Conservation (phyloP, 2,113 vertebrate species). For the Brachyhypopomus occidentalis region DNA sequence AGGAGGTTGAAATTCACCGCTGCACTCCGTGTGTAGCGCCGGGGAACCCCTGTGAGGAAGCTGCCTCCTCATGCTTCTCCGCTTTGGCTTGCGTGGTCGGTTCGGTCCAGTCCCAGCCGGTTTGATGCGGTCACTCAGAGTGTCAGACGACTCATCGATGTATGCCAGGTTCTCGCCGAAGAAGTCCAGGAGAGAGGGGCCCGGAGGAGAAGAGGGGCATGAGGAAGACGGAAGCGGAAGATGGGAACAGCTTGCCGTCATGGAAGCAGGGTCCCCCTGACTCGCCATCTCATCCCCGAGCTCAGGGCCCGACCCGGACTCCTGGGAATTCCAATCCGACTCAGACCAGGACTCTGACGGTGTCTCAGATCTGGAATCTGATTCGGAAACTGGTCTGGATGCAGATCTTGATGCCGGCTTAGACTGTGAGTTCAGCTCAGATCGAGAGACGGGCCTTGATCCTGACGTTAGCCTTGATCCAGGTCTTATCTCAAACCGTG, state of each 20-base stretch:
- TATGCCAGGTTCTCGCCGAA: slow-evolving; percentile 86
- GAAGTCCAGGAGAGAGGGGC: slow-evolving; percentile 74
- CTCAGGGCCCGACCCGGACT: slow-evolving; percentile 35
- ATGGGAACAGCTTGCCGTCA: slow-evolving; percentile 2
- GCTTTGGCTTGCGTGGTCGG: slow-evolving; percentile 65
- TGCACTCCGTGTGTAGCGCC: slow-evolving; percentile 53
- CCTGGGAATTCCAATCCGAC: slow-evolving; percentile 48
- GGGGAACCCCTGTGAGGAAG: slow-evolving; percentile 51
- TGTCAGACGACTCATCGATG: slow-evolving; percentile 88
- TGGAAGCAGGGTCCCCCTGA: slow-evolving; percentile 10
- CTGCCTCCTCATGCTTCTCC: slow-evolving; percentile 67
- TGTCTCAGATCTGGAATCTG: slow-evolving; percentile 40
- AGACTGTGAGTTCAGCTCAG: slow-evolving; percentile 61
- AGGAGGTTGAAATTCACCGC: slow-evolving; percentile 67
- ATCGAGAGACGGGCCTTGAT: slow-evolving; percentile 44
- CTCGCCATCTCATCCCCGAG: slow-evolving; percentile 37
- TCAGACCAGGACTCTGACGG: slow-evolving; percentile 54
- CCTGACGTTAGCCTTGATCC: slow-evolving; percentile 60
- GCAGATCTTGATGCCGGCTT: slow-evolving; percentile 49
- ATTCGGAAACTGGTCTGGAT: slow-evolving; percentile 61
- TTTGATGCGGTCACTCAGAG: slow-evolving; percentile 76
- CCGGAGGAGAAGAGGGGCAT: slow-evolving; percentile 38
- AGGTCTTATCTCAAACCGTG: slow-evolving; percentile 49
- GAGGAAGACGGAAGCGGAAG: slow-evolving; percentile 19
- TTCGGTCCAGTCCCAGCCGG: slow-evolving; percentile 3